A percentile compares a stretch with the other conserved stretches of the same genome.
Evolutionary conservation across 2,888 invertebrate species (phyloP).

Genomic region (Chaitophorus viminalis): DNA sequence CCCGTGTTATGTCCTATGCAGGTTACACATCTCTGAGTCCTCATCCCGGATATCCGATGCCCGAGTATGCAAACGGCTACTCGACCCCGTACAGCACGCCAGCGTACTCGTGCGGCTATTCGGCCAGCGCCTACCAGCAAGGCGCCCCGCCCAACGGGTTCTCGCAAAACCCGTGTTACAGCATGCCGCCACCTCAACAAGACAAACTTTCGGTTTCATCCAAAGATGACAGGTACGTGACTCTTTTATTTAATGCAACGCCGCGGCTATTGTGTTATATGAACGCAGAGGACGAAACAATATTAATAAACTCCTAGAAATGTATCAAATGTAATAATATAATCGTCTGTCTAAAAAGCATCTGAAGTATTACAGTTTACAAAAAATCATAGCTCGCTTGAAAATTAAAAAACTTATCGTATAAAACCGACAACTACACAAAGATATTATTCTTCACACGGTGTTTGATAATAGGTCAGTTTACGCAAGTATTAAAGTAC

Average conservation of each 20-base stretch:
- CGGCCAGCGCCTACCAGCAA: constrained; percentile 72
- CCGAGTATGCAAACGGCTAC: constrained; percentile 74
- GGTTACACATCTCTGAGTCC: constrained; percentile 87
- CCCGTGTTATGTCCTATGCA: constrained; percentile 66
- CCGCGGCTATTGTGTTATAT: no score
- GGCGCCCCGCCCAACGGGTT: constrained; percentile 70
- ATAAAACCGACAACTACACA: no score
- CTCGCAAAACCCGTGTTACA: constrained; percentile 78
- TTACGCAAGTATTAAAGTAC: no score
- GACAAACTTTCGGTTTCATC: constrained; percentile 72
- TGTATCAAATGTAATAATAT: no score
- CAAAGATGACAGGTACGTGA: constrained; percentile 79
- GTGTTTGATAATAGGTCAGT: no score
- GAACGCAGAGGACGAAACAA: no score
- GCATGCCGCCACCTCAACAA: constrained; percentile 84
- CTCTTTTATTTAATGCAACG: background rate
- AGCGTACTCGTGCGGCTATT: constrained; percentile 72
- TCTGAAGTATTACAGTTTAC: no score
- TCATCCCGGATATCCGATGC: constrained; percentile 76
- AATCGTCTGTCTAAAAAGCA: no score
- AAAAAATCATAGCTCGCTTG: no score
- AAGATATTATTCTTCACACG: no score
- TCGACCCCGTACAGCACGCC: constrained; percentile 77
- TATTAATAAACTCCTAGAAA: no score
- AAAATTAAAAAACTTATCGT: no score